Evolutionary conservation across 2,113 vertebrate species (phyloP).

Genomic region (Sigmodon hispidus): DNA sequence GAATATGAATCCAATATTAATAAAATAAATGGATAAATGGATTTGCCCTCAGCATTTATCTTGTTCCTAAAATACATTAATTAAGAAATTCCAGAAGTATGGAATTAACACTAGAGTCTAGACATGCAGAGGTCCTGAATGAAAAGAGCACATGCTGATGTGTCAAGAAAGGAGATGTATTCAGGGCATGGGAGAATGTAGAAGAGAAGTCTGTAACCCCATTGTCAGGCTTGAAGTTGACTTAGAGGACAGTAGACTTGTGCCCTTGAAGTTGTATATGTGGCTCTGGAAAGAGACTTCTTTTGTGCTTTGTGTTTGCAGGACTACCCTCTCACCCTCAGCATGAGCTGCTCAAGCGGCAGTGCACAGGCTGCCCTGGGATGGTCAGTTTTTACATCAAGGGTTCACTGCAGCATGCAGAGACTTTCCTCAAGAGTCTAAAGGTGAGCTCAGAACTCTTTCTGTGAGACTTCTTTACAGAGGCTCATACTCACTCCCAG

Average conservation of each 20-base stretch:
- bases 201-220: neutral
- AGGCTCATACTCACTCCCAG: neutral
- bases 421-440: slow-evolving; percentile 90
- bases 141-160: neutral
- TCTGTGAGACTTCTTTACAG: neutral
- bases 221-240: neutral
- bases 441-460: slow-evolving; percentile 87
- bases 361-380: slow-evolving; percentile 92
- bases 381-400: slow-evolving; percentile 95
- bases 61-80: neutral
- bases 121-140: neutral
- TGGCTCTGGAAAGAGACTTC: neutral
- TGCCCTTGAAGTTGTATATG: neutral
- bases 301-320: slow-evolving; percentile 66
- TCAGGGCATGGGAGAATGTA: neutral
- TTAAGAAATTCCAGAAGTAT: neutral
- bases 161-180: neutral
- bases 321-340: slow-evolving; percentile 95
- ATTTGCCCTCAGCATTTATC: neutral
- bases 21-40: neutral
- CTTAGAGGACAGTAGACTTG: neutral
- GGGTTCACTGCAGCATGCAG: slow-evolving; percentile 88
- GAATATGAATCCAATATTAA: neutral
- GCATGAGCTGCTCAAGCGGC: slow-evolving; percentile 89
- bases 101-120: neutral